These are phyloP conservation scores for Xestoiulus laeticollis DNA, from an alignment of 2,888 invertebrate genomes.

Conservation along the genomic window DNA sequence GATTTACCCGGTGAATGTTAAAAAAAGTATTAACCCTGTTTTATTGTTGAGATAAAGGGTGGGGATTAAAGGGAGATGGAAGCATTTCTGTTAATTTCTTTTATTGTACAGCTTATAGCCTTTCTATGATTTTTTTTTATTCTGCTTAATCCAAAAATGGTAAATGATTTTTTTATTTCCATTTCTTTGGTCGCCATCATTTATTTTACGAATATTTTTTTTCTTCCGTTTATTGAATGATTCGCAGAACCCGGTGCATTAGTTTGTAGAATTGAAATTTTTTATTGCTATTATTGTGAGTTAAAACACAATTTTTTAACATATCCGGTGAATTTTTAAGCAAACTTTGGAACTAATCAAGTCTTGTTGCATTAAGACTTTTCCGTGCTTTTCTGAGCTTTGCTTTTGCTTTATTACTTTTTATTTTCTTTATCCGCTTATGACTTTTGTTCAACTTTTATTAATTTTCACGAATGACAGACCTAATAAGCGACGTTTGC, in stretches of 20 bases:
- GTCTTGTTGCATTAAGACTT: neutral
- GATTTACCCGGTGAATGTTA: conserved; percentile 34
- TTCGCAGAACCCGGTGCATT: conserved; percentile 5
- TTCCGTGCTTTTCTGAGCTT: neutral
- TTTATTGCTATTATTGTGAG: neutral
- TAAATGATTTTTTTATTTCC: neutral
- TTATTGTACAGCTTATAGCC: conserved; percentile 41
- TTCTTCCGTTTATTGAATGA: conserved; percentile 1
- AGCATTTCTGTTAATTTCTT: neutral
- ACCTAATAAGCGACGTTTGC: conserved; percentile 12
- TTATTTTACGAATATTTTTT: conserved; percentile 8
- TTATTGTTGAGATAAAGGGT: conserved; percentile 31
- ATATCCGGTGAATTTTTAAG: conserved; percentile 10
- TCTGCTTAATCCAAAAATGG: neutral
- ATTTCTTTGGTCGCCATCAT: neutral
- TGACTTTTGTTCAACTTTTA: neutral
- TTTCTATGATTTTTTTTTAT: conserved; percentile 31
- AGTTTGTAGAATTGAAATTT: neutral
- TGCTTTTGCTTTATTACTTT: neutral
- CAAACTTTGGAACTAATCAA: neutral
- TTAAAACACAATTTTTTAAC: neutral
- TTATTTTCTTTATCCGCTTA: neutral
- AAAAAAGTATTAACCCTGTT: conserved; percentile 38
- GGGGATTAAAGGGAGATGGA: conserved; percentile 27
- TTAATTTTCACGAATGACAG: neutral